phyloP scores from a whole-genome alignment of 2,113 vertebrate genomes.

The Embiotoca jacksoni region DNA sequence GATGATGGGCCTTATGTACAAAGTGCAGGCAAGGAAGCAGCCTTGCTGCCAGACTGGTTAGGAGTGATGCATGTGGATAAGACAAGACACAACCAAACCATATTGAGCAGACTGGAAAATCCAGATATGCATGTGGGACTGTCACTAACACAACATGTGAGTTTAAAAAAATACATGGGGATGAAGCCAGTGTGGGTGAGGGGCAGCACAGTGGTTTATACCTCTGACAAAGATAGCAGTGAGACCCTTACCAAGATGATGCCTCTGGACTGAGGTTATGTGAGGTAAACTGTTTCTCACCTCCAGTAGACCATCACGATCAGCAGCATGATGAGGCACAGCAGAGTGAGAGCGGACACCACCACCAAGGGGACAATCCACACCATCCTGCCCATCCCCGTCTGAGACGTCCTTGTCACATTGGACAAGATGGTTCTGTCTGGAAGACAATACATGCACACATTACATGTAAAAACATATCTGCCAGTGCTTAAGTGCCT shows the following conservation, averaged over 20 bases:
- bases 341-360: constrained; percentile 95
- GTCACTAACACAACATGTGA: constrained; percentile 1
- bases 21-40: constrained; percentile 21
- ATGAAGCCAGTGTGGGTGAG: constrained; percentile 12
- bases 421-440: constrained; percentile 87
- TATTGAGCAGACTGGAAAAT: constrained; percentile 33
- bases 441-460: constrained; percentile 40
- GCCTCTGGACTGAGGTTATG: neutral
- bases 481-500: neutral
- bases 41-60: neutral
- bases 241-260: neutral
- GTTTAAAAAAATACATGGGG: constrained; percentile 7
- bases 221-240: neutral
- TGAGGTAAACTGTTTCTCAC: constrained; percentile 80
- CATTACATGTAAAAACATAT: neutral
- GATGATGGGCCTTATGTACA: constrained; percentile 53
- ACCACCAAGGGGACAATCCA: constrained; percentile 98
- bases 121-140: constrained; percentile 1
- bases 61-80: constrained; percentile 14
- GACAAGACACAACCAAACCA: neutral
- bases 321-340: constrained; percentile 96
- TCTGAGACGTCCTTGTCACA: constrained; percentile 84
- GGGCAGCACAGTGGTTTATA: constrained; percentile 4
- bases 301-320: constrained; percentile 98
- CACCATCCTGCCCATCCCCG: constrained; percentile 91